phyloP scores from a whole-genome alignment of 2,797 vertebrate genomes.

The Phoeniculus purpureus region DNA sequence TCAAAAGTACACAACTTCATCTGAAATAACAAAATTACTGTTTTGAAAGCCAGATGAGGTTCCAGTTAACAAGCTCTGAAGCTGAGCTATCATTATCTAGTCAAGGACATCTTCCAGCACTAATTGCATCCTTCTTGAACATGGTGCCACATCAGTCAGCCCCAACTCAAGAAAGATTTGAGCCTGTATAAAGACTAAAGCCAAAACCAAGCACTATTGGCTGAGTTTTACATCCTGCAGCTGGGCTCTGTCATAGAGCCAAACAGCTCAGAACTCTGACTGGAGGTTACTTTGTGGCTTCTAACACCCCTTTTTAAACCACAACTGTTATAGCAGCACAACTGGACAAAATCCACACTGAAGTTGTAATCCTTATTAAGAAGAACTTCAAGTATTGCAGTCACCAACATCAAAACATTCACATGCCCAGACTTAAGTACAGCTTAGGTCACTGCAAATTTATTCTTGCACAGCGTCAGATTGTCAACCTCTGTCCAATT shows the following conservation, averaged over 20 bases:
- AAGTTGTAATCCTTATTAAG: neutral
- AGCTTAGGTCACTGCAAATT: neutral
- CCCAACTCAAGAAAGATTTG: neutral
- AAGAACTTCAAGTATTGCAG: neutral
- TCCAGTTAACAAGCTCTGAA: neutral
- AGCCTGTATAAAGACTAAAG: neutral
- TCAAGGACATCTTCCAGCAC: neutral
- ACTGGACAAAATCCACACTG: neutral
- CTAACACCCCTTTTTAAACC: neutral
- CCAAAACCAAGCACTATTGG: neutral
- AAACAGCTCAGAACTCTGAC: neutral
- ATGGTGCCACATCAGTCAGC: fast-evolving
- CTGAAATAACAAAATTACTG: neutral
- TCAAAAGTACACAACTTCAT: neutral
- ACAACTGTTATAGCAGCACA: neutral
- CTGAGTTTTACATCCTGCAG: neutral
- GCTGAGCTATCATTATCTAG: fast-evolving
- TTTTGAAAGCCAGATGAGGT: neutral
- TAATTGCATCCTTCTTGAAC: neutral
- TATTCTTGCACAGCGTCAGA: neutral
- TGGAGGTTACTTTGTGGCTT: neutral
- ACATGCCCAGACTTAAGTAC: neutral
- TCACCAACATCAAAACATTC: neutral
- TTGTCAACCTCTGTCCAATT: neutral
- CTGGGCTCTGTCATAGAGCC: neutral